Conservation (phyloP, 2,797 vertebrate species). For the Enteromius anoplus region DNA sequence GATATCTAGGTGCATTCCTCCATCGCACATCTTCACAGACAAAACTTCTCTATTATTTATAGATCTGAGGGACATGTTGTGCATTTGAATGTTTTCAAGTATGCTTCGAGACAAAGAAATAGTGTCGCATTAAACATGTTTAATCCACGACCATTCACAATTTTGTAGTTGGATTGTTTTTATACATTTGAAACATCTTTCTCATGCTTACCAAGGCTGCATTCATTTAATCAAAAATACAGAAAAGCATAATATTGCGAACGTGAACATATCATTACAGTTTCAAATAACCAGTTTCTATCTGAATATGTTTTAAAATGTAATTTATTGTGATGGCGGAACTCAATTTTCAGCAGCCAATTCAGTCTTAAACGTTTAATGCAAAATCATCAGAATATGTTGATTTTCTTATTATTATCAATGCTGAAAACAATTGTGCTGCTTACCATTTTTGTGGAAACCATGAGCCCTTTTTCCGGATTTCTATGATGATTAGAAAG, state of each 20-base stretch:
- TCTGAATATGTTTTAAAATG: background rate
- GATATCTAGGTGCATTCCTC: background rate
- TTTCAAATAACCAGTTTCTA: background rate
- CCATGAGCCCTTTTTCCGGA: background rate
- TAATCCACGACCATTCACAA: background rate
- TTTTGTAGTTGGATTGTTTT: background rate
- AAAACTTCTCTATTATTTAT: constrained; percentile 41
- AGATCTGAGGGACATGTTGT: background rate
- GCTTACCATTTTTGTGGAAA: background rate
- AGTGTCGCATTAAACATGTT: background rate
- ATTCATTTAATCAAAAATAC: background rate
- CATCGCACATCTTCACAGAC: constrained; percentile 2
- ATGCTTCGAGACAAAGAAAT: constrained; percentile 17
- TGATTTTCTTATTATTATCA: background rate
- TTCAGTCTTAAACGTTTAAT: background rate
- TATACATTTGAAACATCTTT: background rate
- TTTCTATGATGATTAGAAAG: background rate
- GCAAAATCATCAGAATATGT: background rate
- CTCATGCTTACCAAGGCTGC: background rate
- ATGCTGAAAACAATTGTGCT: background rate
- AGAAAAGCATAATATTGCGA: background rate
- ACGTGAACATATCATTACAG: background rate
- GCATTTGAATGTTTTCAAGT: constrained; percentile 3
- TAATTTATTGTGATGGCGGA: background rate
- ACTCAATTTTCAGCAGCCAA: background rate